Conservation (phyloP, 2,113 vertebrate species). For the Atrichornis clamosus region DNA sequence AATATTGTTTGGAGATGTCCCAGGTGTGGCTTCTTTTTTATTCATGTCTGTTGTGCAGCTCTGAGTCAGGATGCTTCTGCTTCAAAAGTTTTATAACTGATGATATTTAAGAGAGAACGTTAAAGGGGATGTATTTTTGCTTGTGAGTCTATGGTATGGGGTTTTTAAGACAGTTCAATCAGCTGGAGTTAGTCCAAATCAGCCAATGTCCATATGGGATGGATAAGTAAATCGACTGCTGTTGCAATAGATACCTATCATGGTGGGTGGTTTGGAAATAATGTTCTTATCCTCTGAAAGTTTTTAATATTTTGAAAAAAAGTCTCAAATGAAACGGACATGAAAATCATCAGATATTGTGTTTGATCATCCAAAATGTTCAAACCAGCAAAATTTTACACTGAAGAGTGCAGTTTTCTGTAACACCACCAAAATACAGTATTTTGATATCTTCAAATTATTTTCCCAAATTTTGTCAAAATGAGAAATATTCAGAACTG, state of each 20-base stretch:
- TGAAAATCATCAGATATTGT: background rate
- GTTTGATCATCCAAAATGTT: background rate
- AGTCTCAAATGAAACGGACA: background rate
- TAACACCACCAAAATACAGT: background rate
- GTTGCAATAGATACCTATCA: background rate
- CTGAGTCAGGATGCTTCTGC: background rate
- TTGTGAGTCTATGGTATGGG: background rate
- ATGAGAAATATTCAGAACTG: background rate
- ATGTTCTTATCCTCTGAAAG: background rate
- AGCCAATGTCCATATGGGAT: background rate
- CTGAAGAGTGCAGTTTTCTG: background rate
- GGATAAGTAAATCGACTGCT: background rate
- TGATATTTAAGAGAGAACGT: background rate
- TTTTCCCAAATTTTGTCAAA: background rate
- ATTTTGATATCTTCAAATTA: background rate
- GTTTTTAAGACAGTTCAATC: background rate
- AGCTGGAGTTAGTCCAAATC: background rate
- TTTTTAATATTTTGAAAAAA: background rate
- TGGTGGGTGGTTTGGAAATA: background rate
- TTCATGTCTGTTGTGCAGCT: background rate
- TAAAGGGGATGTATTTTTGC: background rate
- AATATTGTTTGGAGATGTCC: background rate
- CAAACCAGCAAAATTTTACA: background rate
- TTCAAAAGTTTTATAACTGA: background rate
- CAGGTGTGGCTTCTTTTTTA: background rate